Evolutionary conservation across 2,797 vertebrate genomes (phyloP).

Genomic region (Pangasius mekongensis): DNA sequence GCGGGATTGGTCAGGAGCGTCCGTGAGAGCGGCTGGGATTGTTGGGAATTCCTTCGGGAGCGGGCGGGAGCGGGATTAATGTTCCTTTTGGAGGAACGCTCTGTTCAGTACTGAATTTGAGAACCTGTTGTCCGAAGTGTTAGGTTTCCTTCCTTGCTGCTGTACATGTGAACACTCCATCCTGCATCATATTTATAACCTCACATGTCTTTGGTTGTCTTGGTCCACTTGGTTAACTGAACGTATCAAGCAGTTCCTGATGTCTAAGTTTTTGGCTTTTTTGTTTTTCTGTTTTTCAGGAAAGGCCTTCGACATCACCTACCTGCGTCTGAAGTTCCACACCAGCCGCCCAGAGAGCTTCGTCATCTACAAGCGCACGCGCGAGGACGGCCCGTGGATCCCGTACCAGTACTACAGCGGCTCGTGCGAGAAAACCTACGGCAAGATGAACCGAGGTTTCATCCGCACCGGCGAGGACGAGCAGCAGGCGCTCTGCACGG

Average conservation of each 20-base stretch:
- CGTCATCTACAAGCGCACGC: slow-evolving; percentile 89
- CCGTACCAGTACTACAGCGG: slow-evolving; percentile 98
- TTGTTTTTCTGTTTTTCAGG: slow-evolving; percentile 69
- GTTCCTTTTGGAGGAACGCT: background rate
- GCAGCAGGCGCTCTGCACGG: slow-evolving; percentile 92
- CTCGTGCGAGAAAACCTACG: slow-evolving; percentile 93
- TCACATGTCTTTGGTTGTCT: background rate
- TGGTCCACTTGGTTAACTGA: background rate
- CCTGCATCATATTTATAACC: background rate
- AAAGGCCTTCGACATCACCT: slow-evolving; percentile 97
- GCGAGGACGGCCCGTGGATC: slow-evolving; percentile 83
- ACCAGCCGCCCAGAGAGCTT: slow-evolving; percentile 97
- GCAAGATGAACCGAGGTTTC: slow-evolving; percentile 82
- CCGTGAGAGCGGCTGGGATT: background rate
- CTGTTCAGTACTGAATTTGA: background rate
- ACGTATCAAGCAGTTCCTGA: too few relatives aligned
- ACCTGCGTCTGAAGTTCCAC: slow-evolving; percentile 95
- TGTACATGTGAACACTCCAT: background rate
- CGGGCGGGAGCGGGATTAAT: background rate
- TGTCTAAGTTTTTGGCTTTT: background rate
- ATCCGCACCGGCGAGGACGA: slow-evolving; percentile 92
- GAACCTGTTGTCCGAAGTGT: background rate
- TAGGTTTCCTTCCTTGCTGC: background rate
- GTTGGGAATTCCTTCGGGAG: background rate
- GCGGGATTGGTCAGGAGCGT: background rate